phyloP scores from a whole-genome alignment of 2,113 vertebrate genomes.

The Uria aalge region DNA sequence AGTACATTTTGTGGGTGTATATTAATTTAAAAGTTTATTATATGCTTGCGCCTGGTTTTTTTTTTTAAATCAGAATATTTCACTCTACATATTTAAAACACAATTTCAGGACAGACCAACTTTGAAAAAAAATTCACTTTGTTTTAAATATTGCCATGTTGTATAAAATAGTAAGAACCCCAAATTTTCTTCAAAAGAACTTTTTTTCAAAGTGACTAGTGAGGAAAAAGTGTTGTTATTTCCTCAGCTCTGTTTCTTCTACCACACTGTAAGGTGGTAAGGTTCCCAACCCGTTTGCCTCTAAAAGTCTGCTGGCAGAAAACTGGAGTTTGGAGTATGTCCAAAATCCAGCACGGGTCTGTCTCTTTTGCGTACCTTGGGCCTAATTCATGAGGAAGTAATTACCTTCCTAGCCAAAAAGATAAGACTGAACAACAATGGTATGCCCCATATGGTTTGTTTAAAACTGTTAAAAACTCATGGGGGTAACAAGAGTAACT shows the following conservation, averaged over 20 bases:
- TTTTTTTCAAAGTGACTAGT: not conserved
- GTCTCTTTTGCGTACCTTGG: not conserved
- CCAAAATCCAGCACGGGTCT: not conserved
- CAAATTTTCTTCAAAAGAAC: not conserved
- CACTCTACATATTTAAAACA: not conserved
- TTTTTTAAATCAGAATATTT: not conserved
- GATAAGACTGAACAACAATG: not conserved
- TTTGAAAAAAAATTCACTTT: not conserved
- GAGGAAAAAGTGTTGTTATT: not conserved
- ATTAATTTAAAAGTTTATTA: not conserved
- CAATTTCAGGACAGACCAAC: not conserved
- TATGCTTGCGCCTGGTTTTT: not conserved
- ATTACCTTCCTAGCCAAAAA: not conserved
- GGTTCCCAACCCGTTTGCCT: not conserved
- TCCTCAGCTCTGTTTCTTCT: not conserved
- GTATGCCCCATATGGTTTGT: not conserved
- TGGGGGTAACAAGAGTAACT: too few species aligned
- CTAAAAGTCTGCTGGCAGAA: not conserved
- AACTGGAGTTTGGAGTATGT: not conserved
- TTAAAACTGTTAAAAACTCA: not conserved
- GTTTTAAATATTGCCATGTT: not conserved
- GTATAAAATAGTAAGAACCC: not conserved
- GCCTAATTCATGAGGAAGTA: not conserved
- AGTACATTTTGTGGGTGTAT: not conserved
- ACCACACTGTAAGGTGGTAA: not conserved